phyloP scores from a whole-genome alignment of 2,888 invertebrate species.

The Globia sparganii region DNA sequence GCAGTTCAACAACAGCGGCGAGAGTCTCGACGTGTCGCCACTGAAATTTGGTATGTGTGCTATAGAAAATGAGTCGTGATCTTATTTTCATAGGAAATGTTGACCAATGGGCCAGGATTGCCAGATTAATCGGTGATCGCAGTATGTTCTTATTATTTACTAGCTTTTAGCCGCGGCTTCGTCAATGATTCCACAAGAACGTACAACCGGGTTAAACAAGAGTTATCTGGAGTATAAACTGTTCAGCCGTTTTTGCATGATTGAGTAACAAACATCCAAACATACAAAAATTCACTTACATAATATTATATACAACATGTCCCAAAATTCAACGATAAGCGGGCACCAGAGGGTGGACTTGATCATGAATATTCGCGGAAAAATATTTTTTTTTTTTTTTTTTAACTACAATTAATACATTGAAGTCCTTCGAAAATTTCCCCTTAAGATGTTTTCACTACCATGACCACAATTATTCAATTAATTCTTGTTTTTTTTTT shows the following conservation, averaged over 20 bases:
- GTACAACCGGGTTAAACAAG: background rate
- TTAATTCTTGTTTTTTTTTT: too few relatives aligned
- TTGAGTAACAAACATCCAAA: background rate
- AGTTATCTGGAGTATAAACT: background rate
- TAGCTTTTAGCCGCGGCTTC: background rate
- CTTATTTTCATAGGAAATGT: background rate
- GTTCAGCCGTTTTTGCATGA: background rate
- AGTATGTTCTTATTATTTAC: background rate
- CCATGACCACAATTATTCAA: too few relatives aligned
- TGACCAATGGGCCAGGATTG: background rate
- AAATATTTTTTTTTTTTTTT: too few relatives aligned
- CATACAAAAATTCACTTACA: background rate
- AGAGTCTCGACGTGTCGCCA: slow-evolving; percentile 95
- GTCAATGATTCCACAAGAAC: background rate
- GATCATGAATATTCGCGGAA: too few relatives aligned
- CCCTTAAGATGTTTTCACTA: too few relatives aligned
- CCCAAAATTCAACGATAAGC: too few relatives aligned
- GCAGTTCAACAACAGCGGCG: slow-evolving; percentile 97
- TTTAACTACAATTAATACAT: too few relatives aligned
- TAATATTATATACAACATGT: too few relatives aligned
- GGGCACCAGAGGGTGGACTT: too few relatives aligned
- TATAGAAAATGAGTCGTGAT: background rate
- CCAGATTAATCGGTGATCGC: background rate
- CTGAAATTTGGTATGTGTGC: slow-evolving; percentile 86
- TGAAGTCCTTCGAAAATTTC: too few relatives aligned